phyloP scores from a whole-genome alignment of 2,113 vertebrate species.

The Scartelaos histophorus region DNA sequence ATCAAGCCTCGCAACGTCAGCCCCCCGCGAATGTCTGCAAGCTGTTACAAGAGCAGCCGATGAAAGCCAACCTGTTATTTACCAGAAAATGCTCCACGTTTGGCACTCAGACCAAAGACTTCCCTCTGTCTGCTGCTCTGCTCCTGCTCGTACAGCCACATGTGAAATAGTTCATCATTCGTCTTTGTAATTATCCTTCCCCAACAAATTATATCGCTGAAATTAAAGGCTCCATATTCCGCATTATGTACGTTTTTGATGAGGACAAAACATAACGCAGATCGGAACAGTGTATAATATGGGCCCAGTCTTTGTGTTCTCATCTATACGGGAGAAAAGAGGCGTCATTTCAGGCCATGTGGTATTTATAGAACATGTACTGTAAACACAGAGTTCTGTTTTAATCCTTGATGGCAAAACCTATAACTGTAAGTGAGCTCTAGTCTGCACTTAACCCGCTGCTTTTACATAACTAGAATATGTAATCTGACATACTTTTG shows the following conservation, averaged over 20 bases:
- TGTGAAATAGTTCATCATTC: constrained; percentile 45
- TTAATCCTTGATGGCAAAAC: constrained; percentile 39
- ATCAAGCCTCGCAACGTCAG: constrained; percentile 50
- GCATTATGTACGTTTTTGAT: too few relatives aligned
- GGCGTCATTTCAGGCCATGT: constrained; percentile 14
- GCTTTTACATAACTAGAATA: constrained; percentile 5
- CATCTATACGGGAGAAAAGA: constrained; percentile 16
- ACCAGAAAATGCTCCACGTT: constrained; percentile 54
- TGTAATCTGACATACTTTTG: constrained; percentile 3
- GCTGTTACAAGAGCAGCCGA: constrained; percentile 68
- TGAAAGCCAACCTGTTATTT: constrained; percentile 71
- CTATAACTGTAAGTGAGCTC: constrained; percentile 20
- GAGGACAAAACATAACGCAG: too few relatives aligned
- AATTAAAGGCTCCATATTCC: too few relatives aligned
- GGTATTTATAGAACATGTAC: constrained; percentile 7
- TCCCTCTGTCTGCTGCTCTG: constrained; percentile 44
- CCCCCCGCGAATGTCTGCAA: constrained; percentile 63
- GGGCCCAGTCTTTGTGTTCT: constrained; percentile 21
- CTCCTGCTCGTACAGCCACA: constrained; percentile 43
- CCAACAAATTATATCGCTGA: constrained; percentile 35
- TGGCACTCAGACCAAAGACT: constrained; percentile 59
- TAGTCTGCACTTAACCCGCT: constrained; percentile 18
- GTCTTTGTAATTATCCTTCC: constrained; percentile 33
- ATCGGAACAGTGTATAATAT: too few relatives aligned
- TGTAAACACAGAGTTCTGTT: background rate